Evolutionary conservation across 2,888 invertebrate species (phyloP).

Genomic region (Leptopilina syphax): DNA sequence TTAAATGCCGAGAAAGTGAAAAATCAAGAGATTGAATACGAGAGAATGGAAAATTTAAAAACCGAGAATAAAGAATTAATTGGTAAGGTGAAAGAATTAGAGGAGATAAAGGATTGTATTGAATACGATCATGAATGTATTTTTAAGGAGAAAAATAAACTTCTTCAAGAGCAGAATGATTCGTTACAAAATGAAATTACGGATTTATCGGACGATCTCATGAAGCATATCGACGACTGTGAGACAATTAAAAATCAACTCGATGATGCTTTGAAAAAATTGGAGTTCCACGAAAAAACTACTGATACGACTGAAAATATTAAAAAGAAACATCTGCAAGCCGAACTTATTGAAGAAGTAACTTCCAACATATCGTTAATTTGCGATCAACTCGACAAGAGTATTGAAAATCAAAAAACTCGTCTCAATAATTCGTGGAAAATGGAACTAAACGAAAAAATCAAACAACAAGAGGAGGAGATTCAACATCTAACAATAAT

Average conservation of each 20-base stretch:
- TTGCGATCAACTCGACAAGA: constrained; percentile 43
- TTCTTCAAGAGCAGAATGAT: constrained; percentile 54
- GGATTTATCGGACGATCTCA: constrained; percentile 65
- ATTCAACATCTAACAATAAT: constrained; percentile 58
- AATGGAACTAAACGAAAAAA: constrained; percentile 45
- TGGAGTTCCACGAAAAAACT: constrained; percentile 47
- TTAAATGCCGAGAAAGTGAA: constrained; percentile 61
- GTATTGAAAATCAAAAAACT: constrained; percentile 34
- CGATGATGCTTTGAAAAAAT: too few species aligned
- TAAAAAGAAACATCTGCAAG: constrained; percentile 57
- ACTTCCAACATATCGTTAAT: constrained; percentile 55
- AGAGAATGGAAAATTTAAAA: constrained; percentile 60
- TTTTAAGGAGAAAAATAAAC: constrained; percentile 59
- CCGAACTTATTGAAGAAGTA: constrained; percentile 59
- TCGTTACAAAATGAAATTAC: constrained; percentile 61
- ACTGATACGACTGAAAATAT: neutral
- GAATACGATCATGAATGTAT: constrained; percentile 65
- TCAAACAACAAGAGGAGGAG: constrained; percentile 58
- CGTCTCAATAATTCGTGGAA: constrained; percentile 18
- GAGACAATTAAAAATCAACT: constrained; percentile 44
- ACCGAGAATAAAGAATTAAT: constrained; percentile 77
- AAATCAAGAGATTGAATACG: constrained; percentile 54
- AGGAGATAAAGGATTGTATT: constrained; percentile 62
- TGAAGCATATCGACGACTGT: constrained; percentile 68
- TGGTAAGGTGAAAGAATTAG: constrained; percentile 78